Conservation (phyloP, 2,888 invertebrate species). For the Eustalomyia histrio region DNA sequence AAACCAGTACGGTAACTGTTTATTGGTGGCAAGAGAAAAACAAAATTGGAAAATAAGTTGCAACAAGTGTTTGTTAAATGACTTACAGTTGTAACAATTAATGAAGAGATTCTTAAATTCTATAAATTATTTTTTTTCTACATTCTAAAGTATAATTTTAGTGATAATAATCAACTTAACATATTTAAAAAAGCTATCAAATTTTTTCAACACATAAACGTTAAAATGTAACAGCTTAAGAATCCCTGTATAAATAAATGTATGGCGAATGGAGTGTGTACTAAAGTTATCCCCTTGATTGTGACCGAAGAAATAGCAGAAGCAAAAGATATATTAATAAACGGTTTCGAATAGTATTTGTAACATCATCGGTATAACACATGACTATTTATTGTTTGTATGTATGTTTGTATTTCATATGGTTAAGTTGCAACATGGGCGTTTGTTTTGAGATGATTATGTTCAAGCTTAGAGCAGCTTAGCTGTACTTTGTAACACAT, state of each 20-base stretch:
- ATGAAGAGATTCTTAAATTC: slow-evolving; percentile 23
- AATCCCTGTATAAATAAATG: not conserved
- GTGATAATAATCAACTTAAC: too few species aligned
- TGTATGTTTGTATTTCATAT: not conserved
- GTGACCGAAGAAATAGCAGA: not conserved
- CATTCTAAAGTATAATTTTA: too few species aligned
- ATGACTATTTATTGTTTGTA: not conserved
- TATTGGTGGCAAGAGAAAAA: not conserved
- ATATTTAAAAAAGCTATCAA: too few species aligned
- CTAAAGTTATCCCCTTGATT: slow-evolving; percentile 34
- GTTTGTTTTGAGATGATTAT: slow-evolving; percentile 60
- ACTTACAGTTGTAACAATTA: slow-evolving; percentile 39
- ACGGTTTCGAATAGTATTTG: slow-evolving; percentile 16
- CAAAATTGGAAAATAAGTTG: slow-evolving; percentile 30
- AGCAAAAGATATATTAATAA: not conserved
- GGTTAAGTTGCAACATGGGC: slow-evolving; percentile 61
- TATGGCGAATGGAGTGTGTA: slow-evolving; percentile 2
- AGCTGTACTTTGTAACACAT: slow-evolving; percentile 65
- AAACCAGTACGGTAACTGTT: slow-evolving; percentile 55
- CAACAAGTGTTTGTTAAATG: slow-evolving; percentile 61
- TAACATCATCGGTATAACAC: slow-evolving; percentile 24
- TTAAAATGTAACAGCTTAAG: not conserved
- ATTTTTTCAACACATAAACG: too few species aligned
- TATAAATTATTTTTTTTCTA: too few species aligned
- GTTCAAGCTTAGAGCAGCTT: slow-evolving; percentile 63